Evolutionary conservation across 64 coral and sea anemone species (phyloP), one percentile per base, ranked within the genome.

Genomic region (Stichodactyla helianthus): DNA sequence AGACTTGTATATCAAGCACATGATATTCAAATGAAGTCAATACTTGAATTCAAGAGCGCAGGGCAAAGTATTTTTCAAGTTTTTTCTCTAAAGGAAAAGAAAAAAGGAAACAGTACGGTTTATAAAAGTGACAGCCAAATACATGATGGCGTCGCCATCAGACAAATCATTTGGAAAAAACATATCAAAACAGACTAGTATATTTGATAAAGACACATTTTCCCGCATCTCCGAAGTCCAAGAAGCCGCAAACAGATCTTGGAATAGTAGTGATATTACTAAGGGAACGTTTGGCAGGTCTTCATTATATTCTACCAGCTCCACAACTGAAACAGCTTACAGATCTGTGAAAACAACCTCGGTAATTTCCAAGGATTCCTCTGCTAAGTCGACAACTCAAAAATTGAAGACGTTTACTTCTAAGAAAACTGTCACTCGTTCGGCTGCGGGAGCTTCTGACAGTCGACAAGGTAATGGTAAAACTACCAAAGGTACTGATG

Each of bases 171-270:
- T 74, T 12, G 68, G 25, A 31, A 74, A 23, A 27, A 27, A 7
- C n/a, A 2, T 31, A 27, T 4, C 68, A 13, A 31, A 27, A 74
- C 68, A 74, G 12, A 74, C 68, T 9, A 74, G 25, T 31, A 26
- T 74, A 28, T 74, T 74, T 23, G 68, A 74, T 31, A 74, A 74
- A 74, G 78, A 81, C 19, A 6, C 78, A 7, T 81, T 81, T 53
- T 52, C 35, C 53, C 78, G 78, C 19, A 81, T 81, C 50, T 81
- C 78, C 10, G 78, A 81, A 52, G 78, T 81, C 52, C 35, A 81
- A 51, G 78, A 81, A 52, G 78, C 35, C 6, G 35, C 52, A 13
- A 51, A 54, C 3, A 52, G 12, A 19, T 16, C 78, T 8, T 81
- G 78, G 78, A 81, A 54, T 19, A 52, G 50, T 28, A 74, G 26